A percentile compares a stretch with the other conserved stretches of the same genome.
Evolutionary conservation across 2,797 vertebrate genomes (phyloP).

Genomic region (Sebastes iracundus): DNA sequence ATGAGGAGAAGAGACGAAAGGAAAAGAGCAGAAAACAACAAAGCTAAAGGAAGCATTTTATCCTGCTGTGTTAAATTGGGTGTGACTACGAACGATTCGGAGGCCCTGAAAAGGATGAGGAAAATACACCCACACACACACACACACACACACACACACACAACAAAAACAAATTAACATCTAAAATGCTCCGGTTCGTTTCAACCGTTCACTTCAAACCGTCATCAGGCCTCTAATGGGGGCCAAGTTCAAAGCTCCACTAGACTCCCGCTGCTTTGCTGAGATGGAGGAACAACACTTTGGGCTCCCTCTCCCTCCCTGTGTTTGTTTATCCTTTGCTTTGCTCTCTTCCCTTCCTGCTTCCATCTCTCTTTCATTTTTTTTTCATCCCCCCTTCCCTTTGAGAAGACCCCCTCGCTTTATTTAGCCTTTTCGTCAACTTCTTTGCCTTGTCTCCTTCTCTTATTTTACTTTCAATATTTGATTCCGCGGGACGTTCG

Average conservation of each 20-base stretch:
- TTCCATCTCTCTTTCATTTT: constrained; percentile 34
- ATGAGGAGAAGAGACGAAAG: constrained; percentile 44
- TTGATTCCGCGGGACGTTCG: constrained; percentile 16
- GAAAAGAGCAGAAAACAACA: constrained; percentile 56
- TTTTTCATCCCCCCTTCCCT: constrained; percentile 32
- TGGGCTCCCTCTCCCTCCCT: constrained; percentile 75
- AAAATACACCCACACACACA: constrained; percentile 52
- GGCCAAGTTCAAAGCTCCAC: constrained; percentile 93
- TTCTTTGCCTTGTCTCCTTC: background rate
- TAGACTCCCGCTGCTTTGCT: constrained; percentile 89
- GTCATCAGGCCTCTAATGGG: constrained; percentile 92
- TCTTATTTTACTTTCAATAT: constrained; percentile 27
- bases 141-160: constrained; percentile 74
- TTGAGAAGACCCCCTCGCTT: constrained; percentile 27
- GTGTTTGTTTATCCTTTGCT: constrained; percentile 74
- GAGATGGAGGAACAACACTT: constrained; percentile 86
- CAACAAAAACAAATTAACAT: constrained; percentile 94
- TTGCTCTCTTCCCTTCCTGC: constrained; percentile 45
- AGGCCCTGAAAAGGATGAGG: constrained; percentile 78
- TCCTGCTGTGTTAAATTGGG: constrained; percentile 88
- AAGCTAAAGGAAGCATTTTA: constrained; percentile 78
- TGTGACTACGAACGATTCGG: constrained; percentile 90
- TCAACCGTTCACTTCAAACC: constrained; percentile 90
- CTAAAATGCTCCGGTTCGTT: constrained; percentile 88
- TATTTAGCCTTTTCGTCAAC: constrained; percentile 18